Base-by-base conservation (phyloP, 2,888 invertebrate genomes). In the Hydrotaea cyrtoneurina region DNA sequence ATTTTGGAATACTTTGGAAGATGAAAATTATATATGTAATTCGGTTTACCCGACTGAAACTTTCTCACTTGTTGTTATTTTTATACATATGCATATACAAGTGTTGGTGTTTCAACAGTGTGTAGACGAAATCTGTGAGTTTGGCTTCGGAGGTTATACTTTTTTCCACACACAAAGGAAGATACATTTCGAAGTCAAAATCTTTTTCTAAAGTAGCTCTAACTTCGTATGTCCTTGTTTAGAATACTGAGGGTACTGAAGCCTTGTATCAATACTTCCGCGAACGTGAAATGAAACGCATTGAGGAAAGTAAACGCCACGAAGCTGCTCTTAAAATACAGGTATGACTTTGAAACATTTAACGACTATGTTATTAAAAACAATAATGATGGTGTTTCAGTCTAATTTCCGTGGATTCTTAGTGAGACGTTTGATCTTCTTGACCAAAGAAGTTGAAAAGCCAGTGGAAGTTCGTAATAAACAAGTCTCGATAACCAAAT, bases 301-400 rank as follows among this genome's bases (percentile, higher is more conserved):
- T 88, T 5, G 85, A 88, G n/a, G 86, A 86, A 5, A 50, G 80
- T n/a, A 74, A 85, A 46, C 84, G 80, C 11, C 21, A 86, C 15
- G 62, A 87, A n/a, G 88, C 91, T 3, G 91, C 91, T 5, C 87
- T 85, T 10, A 87, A 77, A 69, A 91, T 91, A 43, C 91, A 91
- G 87, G 88, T 89, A 8, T 77, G 8, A 10, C 19, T 55, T 23
- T 19, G n/a, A n/a, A 2, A 50, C 1, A 50, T 50, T 0, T 13
- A 15, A 15, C 50, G n/a, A n/a, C 15, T 50, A n/a, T 39, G 50
- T 50, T 43, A 1, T 43, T 43, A 43, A 43, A 13, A 50, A 4
- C 17, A 23, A 43, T 69, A 53, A 21, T 39, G 46, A 7, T 23
- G 8, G 39, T 57, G 8, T 64, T 79, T 66, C 13, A 87, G 87